Evolutionary conservation across 1,140 invertebrate genomes (phyloP), one percentile per base, ranked within the genome.

Genomic region (Mya arenaria): DNA sequence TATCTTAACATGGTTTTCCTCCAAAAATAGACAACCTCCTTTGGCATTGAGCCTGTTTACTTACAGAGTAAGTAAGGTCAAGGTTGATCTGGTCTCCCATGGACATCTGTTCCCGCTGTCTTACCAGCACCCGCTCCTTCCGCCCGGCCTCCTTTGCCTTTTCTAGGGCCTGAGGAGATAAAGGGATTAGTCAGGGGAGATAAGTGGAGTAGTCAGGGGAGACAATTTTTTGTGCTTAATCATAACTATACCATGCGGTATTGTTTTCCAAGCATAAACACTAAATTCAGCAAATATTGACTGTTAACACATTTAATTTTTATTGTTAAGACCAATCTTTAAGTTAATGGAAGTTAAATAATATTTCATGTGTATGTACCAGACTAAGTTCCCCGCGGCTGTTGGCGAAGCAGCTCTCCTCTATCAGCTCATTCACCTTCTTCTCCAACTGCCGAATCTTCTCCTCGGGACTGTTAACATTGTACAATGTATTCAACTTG

Each of bases 131-230:
- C 82, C 92, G 83, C 92, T 99, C 98, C 91, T 99, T 96, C 10
- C 97, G 95, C 0, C 97, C 98, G 19, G 98, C 98, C 93, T 99
- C 98, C 93, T 99, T 99, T 0, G 98, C 98, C 92, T 98, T 97
- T 68, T 98, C 96, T 37, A 99, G 92, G 0, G 98, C 96, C 87
- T 94, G 37, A 13, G 34, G 37, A 69, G n/a, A 44, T 13, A 69
- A 37, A 52, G 8, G 19, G 48, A 3, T 4, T n/a, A 52, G 2
- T 52, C 25, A 52, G 25, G 48, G 48, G 48, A 48, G 41, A 48
- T 19, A 48, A 48, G 19, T 19, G 41, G 41, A 13, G 41, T 13
- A 48, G 19, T 4, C 48, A n/a, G 19, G 48, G 48, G 10, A 4
- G 48, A n/a, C n/a, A n/a, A n/a, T n/a, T n/a, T n/a, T n/a, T n/a